These are phyloP conservation scores for Fulmarus glacialis DNA, from an alignment of 2,113 vertebrate species.

Conservation along the genomic window DNA sequence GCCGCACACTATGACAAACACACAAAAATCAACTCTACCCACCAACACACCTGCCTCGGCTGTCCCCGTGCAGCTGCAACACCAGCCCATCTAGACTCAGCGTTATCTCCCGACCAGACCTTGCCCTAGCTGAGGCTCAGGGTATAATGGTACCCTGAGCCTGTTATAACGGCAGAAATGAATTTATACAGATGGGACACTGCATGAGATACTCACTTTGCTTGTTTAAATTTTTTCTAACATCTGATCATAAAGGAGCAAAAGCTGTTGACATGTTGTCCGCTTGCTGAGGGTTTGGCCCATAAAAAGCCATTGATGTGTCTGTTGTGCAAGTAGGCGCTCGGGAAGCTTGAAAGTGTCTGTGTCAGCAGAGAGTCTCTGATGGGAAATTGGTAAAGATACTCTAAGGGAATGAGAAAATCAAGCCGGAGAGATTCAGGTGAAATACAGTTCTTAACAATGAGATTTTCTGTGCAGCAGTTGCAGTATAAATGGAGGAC, in stretches of 20 bases:
- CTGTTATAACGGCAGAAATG: not conserved
- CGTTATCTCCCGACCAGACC: not conserved
- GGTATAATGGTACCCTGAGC: not conserved
- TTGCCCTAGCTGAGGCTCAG: not conserved
- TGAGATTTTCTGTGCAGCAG: not conserved
- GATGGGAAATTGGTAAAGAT: not conserved
- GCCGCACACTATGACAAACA: accelerated
- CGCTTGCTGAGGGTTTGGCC: not conserved
- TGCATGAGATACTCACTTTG: not conserved
- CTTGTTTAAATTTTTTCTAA: not conserved
- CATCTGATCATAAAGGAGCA: not conserved
- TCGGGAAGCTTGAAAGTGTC: not conserved
- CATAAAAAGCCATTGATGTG: not conserved
- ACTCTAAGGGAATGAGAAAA: not conserved
- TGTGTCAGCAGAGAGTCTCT: not conserved
- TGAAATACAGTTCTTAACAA: not conserved
- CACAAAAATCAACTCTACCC: not conserved
- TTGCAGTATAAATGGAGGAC: not conserved
- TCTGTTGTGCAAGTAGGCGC: not conserved
- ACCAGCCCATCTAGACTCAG: not conserved
- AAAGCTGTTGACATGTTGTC: not conserved
- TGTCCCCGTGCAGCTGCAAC: accelerated
- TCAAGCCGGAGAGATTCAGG: not conserved
- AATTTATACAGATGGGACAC: not conserved
- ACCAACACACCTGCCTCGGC: not conserved